A percentile compares a stretch with the other conserved stretches of the same genome.
Conservation (phyloP, 2,888 invertebrate species). For the Mellilla xanthometata region DNA sequence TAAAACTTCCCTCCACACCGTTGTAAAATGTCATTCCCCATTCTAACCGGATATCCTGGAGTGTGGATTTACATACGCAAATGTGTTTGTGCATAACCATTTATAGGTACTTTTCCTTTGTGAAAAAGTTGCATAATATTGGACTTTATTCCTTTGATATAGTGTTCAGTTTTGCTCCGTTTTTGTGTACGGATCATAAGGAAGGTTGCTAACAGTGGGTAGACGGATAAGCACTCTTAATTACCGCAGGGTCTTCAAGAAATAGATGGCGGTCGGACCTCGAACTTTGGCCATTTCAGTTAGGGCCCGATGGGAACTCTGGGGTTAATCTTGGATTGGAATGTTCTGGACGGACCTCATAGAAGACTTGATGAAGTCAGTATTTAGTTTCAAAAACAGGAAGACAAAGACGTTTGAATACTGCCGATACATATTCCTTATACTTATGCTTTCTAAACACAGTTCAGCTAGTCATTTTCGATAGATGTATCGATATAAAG, state of each 20-base stretch:
- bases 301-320: conserved; percentile 51
- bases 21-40: conserved; percentile 7
- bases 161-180: neutral
- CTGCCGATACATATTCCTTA: too few relatives aligned
- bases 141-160: neutral
- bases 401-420: too few relatives aligned
- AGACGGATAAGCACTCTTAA: conserved; percentile 50
- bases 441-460: too few relatives aligned
- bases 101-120: conserved; percentile 1
- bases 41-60: conserved; percentile 9
- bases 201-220: conserved; percentile 31
- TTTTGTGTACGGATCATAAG: conserved; percentile 5
- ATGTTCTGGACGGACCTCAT: conserved; percentile 11
- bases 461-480: too few relatives aligned
- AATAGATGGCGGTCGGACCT: conserved; percentile 52
- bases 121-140: neutral
- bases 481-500: too few relatives aligned
- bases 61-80: conserved; percentile 8
- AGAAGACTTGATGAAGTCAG: neutral
- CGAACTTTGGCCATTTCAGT: conserved; percentile 57
- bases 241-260: conserved; percentile 44
- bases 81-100: conserved; percentile 3
- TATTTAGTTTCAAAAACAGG: too few relatives aligned
- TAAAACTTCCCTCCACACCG: neutral
- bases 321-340: conserved; percentile 44